Percentiles rank a stretch among this genome's conserved stretches.
These are phyloP conservation scores for Sturnus vulgaris DNA, from an alignment of 2,113 vertebrate species.

Conservation along the genomic window DNA sequence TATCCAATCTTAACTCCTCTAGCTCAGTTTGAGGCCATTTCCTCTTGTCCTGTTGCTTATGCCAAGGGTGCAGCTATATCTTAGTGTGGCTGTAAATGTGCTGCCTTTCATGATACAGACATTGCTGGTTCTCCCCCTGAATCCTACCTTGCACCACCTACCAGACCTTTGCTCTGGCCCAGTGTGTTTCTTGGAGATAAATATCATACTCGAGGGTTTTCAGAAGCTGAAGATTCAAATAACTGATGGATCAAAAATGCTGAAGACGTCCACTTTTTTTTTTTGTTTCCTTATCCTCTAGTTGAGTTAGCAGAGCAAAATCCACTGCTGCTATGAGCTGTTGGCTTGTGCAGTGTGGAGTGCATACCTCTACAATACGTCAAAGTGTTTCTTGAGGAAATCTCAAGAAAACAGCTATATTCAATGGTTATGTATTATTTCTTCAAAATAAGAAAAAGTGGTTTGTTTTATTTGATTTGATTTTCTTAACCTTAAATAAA, in stretches of 20 bases:
- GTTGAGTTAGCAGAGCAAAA: background rate
- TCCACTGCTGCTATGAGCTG: background rate
- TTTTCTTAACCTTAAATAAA: background rate
- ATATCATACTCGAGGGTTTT: background rate
- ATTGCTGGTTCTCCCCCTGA: background rate
- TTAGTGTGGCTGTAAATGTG: background rate
- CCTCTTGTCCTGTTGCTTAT: background rate
- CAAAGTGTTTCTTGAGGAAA: background rate
- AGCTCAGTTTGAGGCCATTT: background rate
- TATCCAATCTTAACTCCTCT: background rate
- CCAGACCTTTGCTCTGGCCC: background rate
- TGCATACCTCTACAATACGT: background rate
- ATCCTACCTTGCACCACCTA: background rate
- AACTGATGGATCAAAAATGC: background rate
- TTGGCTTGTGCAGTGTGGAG: background rate
- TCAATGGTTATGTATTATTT: background rate
- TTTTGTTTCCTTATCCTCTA: background rate
- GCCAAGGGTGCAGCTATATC: background rate
- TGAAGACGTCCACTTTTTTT: background rate
- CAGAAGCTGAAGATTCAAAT: background rate
- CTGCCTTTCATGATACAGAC: background rate
- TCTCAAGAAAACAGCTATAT: background rate
- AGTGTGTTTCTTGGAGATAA: background rate
- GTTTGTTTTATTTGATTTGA: background rate
- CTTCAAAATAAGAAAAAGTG: background rate